phyloP scores from a whole-genome alignment of 2,888 invertebrate species.

The Cotesia congregata region DNA sequence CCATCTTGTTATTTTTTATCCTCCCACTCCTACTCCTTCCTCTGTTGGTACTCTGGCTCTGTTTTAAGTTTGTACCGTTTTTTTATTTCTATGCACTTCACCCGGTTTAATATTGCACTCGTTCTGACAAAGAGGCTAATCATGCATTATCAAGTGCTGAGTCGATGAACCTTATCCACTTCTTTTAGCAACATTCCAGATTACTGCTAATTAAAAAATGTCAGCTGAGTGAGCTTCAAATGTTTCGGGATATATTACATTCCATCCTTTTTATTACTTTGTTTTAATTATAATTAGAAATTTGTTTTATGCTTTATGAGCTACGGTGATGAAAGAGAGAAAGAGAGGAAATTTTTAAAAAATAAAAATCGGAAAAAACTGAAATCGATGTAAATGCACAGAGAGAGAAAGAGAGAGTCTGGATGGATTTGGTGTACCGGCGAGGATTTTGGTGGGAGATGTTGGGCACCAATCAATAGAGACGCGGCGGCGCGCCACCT shows the following conservation, averaged over 20 bases:
- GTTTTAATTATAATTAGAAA: not conserved
- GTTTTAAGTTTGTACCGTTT: not conserved
- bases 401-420: constrained; percentile 9
- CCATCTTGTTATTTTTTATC: constrained; percentile 12
- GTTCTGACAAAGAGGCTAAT: constrained; percentile 49
- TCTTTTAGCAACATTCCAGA: not conserved
- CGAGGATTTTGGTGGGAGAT: constrained; percentile 47
- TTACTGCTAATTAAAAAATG: constrained; percentile 30
- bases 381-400: constrained; percentile 33
- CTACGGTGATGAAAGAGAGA: not conserved
- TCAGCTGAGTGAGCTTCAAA: not conserved
- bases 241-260: not conserved
- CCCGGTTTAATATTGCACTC: not conserved
- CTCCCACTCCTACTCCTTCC: not conserved
- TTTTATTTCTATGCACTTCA: not conserved
- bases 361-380: constrained; percentile 32
- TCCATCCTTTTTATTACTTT: not conserved
- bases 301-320: not conserved
- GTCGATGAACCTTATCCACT: not conserved
- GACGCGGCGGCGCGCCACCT: constrained; percentile 62
- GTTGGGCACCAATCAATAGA: constrained; percentile 62
- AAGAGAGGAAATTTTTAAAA: not conserved
- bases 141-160: constrained; percentile 40
- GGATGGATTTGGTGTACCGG: constrained; percentile 32
- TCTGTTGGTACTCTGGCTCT: not conserved